phyloP scores from a whole-genome alignment of 2,888 invertebrate genomes.

The Temnothorax unifasciatus region DNA sequence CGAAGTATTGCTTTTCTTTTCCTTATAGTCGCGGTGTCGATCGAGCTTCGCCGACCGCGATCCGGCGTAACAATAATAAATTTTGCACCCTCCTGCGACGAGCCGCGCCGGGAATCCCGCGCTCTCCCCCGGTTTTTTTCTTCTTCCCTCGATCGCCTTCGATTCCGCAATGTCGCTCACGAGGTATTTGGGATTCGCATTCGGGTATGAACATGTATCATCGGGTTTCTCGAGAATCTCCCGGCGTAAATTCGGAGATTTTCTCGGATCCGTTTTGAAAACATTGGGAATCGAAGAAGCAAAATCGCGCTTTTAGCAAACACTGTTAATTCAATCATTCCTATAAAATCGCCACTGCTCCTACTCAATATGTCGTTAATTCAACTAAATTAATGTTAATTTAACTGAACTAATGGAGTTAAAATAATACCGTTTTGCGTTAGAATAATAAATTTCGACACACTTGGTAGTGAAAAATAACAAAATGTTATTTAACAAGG shows the following conservation, averaged over 20 bases:
- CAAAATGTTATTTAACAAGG: too few relatives aligned
- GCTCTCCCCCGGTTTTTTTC: background rate
- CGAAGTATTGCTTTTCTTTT: constrained; percentile 93
- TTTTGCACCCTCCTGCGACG: constrained; percentile 53
- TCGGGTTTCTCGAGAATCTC: background rate
- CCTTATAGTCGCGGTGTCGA: constrained; percentile 86
- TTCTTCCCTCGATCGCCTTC: background rate
- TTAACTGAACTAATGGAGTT: too few relatives aligned
- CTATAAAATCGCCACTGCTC: too few relatives aligned
- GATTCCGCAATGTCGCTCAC: constrained; percentile 5
- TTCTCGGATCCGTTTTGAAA: background rate
- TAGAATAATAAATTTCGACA: too few relatives aligned
- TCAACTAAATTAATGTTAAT: too few relatives aligned
- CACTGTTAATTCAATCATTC: too few relatives aligned
- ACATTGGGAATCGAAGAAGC: constrained; percentile 5
- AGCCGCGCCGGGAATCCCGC: constrained; percentile 31
- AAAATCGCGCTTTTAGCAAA: background rate
- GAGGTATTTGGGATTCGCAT: constrained; percentile 11
- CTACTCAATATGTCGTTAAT: too few relatives aligned
- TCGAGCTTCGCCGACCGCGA: constrained; percentile 77
- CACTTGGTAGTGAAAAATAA: too few relatives aligned
- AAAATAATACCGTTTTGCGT: too few relatives aligned
- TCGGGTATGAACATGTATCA: background rate
- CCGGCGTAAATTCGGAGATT: background rate
- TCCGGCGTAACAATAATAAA: constrained; percentile 71